These are phyloP conservation scores for Paramuricea clavata DNA, from an alignment of 92 coral and sea anemone species.

Conservation along the genomic window DNA sequence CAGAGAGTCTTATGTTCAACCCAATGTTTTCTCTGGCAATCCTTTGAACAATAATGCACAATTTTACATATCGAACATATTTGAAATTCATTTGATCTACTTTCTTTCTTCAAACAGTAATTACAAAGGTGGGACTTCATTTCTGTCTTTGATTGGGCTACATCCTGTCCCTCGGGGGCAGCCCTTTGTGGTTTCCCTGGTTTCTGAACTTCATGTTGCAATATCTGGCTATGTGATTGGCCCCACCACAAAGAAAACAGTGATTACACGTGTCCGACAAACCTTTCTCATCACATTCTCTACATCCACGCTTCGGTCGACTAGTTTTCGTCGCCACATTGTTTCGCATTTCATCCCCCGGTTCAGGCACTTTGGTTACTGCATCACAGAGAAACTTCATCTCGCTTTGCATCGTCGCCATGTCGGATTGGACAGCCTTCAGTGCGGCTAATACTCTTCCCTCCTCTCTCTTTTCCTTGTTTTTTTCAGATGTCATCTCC, in stretches of 20 bases:
- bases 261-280: conserved; percentile 45
- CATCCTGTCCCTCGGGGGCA: conserved; percentile 68
- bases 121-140: conserved; percentile 64
- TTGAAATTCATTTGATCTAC: conserved; percentile 9
- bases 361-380: conserved; percentile 2
- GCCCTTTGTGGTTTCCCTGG: conserved; percentile 57
- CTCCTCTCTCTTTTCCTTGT: conserved; percentile 19
- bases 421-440: conserved; percentile 54
- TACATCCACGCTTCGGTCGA: conserved; percentile 48
- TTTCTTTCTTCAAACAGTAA: conserved; percentile 53
- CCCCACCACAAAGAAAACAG: conserved; percentile 64
- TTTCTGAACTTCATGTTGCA: conserved; percentile 37
- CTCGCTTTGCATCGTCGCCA: conserved; percentile 52
- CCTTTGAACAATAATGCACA: conserved; percentile 51
- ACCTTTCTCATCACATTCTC: conserved; percentile 40
- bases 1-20: conserved; percentile 56
- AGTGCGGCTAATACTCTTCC: conserved; percentile 49
- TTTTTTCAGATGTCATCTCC: neutral
- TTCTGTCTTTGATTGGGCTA: conserved; percentile 46
- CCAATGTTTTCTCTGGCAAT: conserved; percentile 64
- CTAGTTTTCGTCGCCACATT: neutral
- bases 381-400: conserved; percentile 40
- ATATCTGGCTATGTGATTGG: conserved; percentile 45
- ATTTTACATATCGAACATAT: conserved; percentile 53
- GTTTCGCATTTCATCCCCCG: neutral